phyloP scores from a whole-genome alignment of 2,797 vertebrate species.

The Trematomus bernacchii region DNA sequence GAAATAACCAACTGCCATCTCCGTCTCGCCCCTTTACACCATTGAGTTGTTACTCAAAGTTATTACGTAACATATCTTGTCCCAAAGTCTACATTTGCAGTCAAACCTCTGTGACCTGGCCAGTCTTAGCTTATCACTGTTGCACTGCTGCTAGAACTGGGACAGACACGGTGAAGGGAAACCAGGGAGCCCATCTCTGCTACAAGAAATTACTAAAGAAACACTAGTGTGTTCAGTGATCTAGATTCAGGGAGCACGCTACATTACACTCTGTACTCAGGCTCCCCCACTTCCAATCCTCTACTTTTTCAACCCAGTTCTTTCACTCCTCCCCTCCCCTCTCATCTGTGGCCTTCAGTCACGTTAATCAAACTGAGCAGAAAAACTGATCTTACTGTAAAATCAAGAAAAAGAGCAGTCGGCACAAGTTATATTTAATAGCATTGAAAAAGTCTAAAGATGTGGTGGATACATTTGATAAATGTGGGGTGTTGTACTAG shows the following conservation, averaged over 20 bases:
- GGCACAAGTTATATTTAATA: constrained; percentile 42
- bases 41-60: background rate
- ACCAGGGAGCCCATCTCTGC: constrained; percentile 50
- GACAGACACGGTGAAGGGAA: constrained; percentile 48
- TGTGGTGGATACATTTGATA: background rate
- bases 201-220: constrained; percentile 63
- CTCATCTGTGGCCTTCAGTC: constrained; percentile 45
- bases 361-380: constrained; percentile 48
- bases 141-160: constrained; percentile 50
- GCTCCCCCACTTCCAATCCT: constrained; percentile 51
- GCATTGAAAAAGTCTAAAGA: background rate
- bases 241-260: constrained; percentile 76
- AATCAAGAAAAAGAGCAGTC: constrained; percentile 32
- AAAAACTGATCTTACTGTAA: constrained; percentile 46
- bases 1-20: background rate
- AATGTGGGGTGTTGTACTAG: constrained; percentile 13
- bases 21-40: background rate
- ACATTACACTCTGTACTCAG: constrained; percentile 69
- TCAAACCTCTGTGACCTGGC: constrained; percentile 21
- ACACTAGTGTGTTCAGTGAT: constrained; percentile 81
- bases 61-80: constrained; percentile 22
- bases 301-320: constrained; percentile 43
- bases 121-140: constrained; percentile 24
- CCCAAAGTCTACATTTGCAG: constrained; percentile 15
- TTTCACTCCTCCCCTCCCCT: constrained; percentile 29